Evolutionary conservation across 23 tunicate species (phyloP).

Genomic region (Ascidia mentula): DNA sequence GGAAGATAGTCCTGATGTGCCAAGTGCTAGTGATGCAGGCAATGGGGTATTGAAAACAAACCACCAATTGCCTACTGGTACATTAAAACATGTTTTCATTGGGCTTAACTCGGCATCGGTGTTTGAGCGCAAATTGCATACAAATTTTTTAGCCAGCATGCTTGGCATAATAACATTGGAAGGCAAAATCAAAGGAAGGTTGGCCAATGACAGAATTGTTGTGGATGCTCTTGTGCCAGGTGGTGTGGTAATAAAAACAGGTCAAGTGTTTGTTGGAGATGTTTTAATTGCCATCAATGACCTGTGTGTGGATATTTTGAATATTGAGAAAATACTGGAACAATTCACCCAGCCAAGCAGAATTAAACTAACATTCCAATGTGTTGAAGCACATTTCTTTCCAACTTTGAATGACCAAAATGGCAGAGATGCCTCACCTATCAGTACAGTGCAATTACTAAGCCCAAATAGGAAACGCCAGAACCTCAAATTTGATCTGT

Average conservation of each 20-base stretch:
- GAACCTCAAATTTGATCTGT: background rate
- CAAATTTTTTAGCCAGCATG: conserved; percentile 46
- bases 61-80: background rate
- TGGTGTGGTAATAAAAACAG: conserved; percentile 35
- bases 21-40: background rate
- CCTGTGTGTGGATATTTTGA: conserved; percentile 23
- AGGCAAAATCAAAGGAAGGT: background rate
- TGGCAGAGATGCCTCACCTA: background rate
- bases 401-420: background rate
- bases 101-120: conserved; percentile 40
- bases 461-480: conserved; percentile 31
- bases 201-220: conserved; percentile 7
- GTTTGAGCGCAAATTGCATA: conserved; percentile 8
- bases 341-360: conserved; percentile 29
- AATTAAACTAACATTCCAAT: conserved; percentile 39
- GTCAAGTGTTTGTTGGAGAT: conserved; percentile 62
- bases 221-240: conserved; percentile 76
- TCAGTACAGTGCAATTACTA: conserved; percentile 6
- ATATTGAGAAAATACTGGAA: conserved; percentile 61
- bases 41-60: background rate
- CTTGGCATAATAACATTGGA: conserved; percentile 52
- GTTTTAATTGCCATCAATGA: conserved; percentile 51
- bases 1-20: conserved; percentile 16
- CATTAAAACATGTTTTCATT: conserved; percentile 33
- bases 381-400: background rate